Base-by-base conservation (phyloP, 2,797 vertebrate species). In the Aldrovandia affinis region DNA sequence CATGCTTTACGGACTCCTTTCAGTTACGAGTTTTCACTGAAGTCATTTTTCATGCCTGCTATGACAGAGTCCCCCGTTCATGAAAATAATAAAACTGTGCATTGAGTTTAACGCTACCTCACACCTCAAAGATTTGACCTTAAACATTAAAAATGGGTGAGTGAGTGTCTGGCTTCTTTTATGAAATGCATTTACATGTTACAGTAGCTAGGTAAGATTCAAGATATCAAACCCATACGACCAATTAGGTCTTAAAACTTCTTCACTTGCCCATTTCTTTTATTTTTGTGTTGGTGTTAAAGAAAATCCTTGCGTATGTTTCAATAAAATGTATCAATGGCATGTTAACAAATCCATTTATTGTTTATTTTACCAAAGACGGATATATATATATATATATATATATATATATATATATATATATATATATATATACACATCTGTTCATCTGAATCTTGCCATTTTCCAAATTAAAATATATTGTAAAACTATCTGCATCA, bases 1-100 rank as follows among this genome's bases (percentile, higher is more conserved):
- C 25, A 54, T 75, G 2, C 36, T 57, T 75, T 54, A 28, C 65
- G 30, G 54, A 47, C 59, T 33, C 25, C 18, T 30, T 83, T 22
- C 52, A 57, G 39, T n/a, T 54, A 42, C 12, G 36, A 83, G 52
- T 55, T 57, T 28, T 73, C 44, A 73, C 47, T 55, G 15, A 78
- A 78, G 22, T 39, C 18, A 83, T n/a, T 57, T 83, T n/a, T 77
- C 42, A 47, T 47, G 8, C 22, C 42, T 44, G 39, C 25, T 39
- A 22, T 55, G 22, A 75, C 81, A 83, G 28, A 36, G 50, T 77
- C n/a, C 54, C 55, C 18, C 18, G 25, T 44, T 61, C 30, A n/a
- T 68, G 81, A 75, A 75, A 77, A 77, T 75, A 39, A 15, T 61
- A 44, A 83, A 57, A 22, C 8, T 36, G 42, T 36, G 50, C 12